Conservation (phyloP, 2,888 invertebrate genomes). For the Syrista parreyssii region DNA sequence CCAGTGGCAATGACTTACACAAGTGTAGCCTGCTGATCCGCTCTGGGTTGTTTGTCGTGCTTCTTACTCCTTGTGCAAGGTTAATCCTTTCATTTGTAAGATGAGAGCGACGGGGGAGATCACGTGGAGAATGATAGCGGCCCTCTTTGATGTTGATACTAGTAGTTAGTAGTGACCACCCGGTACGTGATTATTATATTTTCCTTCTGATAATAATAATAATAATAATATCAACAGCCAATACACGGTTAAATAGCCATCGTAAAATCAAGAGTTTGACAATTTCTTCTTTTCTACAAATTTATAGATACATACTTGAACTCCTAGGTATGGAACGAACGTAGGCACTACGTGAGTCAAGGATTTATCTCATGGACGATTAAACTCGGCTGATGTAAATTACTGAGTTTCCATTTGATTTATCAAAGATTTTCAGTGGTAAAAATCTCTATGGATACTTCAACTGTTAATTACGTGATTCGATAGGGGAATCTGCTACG, state of each 20-base stretch:
- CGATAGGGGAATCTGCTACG: not conserved
- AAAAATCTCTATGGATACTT: not conserved
- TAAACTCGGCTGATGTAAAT: not conserved
- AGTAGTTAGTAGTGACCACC: not conserved
- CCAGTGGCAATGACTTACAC: not conserved
- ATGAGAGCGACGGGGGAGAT: not conserved
- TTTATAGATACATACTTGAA: not conserved
- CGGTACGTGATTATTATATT: not conserved
- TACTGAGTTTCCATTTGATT: not conserved
- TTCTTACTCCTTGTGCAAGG: not conserved
- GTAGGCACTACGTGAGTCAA: not conserved
- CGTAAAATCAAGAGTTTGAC: not conserved
- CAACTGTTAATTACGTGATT: not conserved
- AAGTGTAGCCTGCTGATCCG: not conserved
- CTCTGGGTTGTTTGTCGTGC: not conserved
- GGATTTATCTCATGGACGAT: not conserved
- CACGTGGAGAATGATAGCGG: constrained; percentile 12
- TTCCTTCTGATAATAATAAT: not conserved
- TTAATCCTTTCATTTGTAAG: constrained; percentile 6
- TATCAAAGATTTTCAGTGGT: not conserved
- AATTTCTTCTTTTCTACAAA: not conserved
- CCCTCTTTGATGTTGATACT: constrained; percentile 15
- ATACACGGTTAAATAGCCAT: not conserved
- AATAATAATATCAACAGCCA: not conserved
- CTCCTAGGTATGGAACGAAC: not conserved